Evolutionary conservation across 2,113 vertebrate genomes (phyloP).

Genomic region (Pelecanoides urinatrix): DNA sequence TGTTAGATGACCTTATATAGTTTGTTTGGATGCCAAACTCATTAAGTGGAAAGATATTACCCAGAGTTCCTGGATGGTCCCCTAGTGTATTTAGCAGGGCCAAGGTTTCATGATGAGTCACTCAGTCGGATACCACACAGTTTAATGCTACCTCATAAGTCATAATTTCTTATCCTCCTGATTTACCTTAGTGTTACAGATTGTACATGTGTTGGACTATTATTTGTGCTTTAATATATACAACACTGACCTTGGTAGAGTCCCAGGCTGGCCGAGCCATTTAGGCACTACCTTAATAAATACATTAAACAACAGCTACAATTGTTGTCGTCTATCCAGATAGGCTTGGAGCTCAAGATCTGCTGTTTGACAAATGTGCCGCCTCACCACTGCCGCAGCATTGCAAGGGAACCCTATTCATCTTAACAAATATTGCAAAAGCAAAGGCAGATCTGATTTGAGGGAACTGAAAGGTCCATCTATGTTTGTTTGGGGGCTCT

Average conservation of each 20-base stretch:
- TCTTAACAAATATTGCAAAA: conserved; percentile 32
- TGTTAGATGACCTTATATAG: not conserved
- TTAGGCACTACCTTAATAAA: not conserved
- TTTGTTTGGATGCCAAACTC: not conserved
- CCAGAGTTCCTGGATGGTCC: not conserved
- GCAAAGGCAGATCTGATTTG: not conserved
- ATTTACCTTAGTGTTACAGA: not conserved
- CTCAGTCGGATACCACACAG: not conserved
- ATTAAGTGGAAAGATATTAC: not conserved
- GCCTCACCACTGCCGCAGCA: not conserved
- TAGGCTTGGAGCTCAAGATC: conserved; percentile 1
- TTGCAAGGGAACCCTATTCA: not conserved
- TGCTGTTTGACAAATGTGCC: conserved; percentile 28
- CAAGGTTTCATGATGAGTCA: not conserved
- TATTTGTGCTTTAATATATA: not conserved
- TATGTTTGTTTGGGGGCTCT: conserved; percentile 40
- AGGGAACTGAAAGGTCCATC: conserved; percentile 28
- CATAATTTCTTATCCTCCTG: not conserved
- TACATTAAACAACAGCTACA: not conserved
- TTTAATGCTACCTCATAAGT: conserved; percentile 23
- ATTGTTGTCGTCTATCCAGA: not conserved
- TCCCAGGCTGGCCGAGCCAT: not conserved
- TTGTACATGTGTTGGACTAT: not conserved
- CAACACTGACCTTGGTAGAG: conserved; percentile 13
- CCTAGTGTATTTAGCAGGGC: not conserved